These are phyloP conservation scores for Oryzias celebensis DNA, from an alignment of 2,113 vertebrate species.

Conservation along the genomic window DNA sequence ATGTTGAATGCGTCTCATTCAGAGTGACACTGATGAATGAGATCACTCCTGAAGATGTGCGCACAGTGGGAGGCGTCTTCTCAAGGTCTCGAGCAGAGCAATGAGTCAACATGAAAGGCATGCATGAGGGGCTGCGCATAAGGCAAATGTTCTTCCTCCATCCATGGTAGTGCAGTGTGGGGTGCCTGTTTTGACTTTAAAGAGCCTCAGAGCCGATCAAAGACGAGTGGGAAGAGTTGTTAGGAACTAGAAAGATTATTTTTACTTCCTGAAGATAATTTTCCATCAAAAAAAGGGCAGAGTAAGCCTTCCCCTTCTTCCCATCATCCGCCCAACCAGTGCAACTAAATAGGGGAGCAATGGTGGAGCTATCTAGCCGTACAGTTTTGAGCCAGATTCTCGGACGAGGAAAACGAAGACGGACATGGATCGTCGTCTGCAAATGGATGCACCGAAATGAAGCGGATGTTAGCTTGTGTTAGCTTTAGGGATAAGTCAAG, in stretches of 20 bases:
- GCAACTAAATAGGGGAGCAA: too few relatives aligned
- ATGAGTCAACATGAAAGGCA: slow-evolving; percentile 26
- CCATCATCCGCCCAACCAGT: too few relatives aligned
- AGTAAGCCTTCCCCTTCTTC: too few relatives aligned
- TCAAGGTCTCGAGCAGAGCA: slow-evolving; percentile 3
- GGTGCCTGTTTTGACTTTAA: slow-evolving; percentile 2
- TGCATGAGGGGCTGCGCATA: slow-evolving; percentile 26
- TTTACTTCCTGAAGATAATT: too few relatives aligned
- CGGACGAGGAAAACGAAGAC: too few relatives aligned
- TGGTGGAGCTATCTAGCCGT: too few relatives aligned
- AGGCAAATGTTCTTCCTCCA: slow-evolving; percentile 26
- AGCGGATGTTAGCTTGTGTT: too few relatives aligned
- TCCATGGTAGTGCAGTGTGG: not conserved
- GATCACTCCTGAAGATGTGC: slow-evolving; percentile 26
- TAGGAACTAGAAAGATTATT: not conserved
- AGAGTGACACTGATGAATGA: slow-evolving; percentile 19
- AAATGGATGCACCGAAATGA: too few relatives aligned
- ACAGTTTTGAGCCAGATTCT: too few relatives aligned
- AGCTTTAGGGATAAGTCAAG: too few relatives aligned
- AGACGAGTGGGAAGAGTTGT: slow-evolving; percentile 27
- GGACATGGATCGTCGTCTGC: too few relatives aligned
- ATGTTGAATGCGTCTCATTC: slow-evolving; percentile 15
- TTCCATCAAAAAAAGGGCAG: too few relatives aligned
- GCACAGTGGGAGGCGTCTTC: slow-evolving; percentile 16
- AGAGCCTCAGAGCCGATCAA: slow-evolving; percentile 24